Percentiles rank a stretch among this genome's conserved stretches.
Evolutionary conservation across 2,888 invertebrate genomes (phyloP).

Genomic region (Drosophila yooni): DNA sequence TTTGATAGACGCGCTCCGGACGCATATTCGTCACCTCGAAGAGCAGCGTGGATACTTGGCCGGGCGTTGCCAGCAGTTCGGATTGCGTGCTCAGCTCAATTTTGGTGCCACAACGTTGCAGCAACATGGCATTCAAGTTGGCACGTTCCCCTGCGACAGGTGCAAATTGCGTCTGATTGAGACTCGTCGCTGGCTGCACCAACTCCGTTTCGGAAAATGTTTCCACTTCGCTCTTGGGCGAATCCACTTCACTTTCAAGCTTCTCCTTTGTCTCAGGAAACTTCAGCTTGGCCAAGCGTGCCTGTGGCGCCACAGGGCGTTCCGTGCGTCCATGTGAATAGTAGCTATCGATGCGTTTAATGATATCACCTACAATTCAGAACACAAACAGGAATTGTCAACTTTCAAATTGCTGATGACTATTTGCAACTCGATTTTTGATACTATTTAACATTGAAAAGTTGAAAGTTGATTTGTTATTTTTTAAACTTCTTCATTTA

Average conservation of each 20-base stretch:
- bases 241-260: slow-evolving; percentile 45
- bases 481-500: background rate
- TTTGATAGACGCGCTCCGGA: slow-evolving; percentile 86
- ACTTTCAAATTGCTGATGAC: background rate
- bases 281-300: slow-evolving; percentile 64
- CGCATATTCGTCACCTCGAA: slow-evolving; percentile 91
- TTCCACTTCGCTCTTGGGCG: slow-evolving; percentile 81
- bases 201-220: slow-evolving; percentile 79
- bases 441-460: background rate
- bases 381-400: slow-evolving; percentile 1
- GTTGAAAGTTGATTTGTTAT: background rate
- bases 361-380: slow-evolving; percentile 75
- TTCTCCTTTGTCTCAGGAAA: slow-evolving; percentile 71
- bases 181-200: slow-evolving; percentile 47
- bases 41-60: slow-evolving; percentile 85
- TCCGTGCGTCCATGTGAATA: slow-evolving; percentile 63
- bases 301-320: slow-evolving; percentile 19
- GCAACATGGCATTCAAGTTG: slow-evolving; percentile 59
- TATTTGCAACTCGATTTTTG: background rate
- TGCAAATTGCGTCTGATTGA: slow-evolving; percentile 56
- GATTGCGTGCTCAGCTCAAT: slow-evolving; percentile 86
- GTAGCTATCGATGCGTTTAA: slow-evolving; percentile 80
- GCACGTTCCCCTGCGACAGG: slow-evolving; percentile 55
- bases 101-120: slow-evolving; percentile 81
- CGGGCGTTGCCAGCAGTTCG: slow-evolving; percentile 84